Base-by-base conservation (phyloP, 2,113 vertebrate species). In the Ammospiza caudacuta region DNA sequence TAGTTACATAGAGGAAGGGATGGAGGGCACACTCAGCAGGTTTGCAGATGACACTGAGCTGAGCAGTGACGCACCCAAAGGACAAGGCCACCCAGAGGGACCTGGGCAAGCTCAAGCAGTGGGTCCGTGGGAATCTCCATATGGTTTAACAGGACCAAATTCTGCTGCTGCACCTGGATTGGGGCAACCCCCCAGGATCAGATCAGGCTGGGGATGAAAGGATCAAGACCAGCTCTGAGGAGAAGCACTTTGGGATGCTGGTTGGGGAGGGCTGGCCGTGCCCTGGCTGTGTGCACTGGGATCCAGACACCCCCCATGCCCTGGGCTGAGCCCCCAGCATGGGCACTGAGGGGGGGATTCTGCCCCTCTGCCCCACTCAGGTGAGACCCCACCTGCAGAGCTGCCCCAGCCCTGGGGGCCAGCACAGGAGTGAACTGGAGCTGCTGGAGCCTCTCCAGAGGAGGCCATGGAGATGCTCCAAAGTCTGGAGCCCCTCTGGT, bases 141-240 rank as follows among this genome's bases (percentile, higher is more conserved):
- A 4, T 4, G 10, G 17, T 43, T 55, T 62, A 76, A 62, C 8
- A 49, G 19, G 6, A 22, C 6, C 47, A 35, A 37, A 24, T 22
- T 63, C n/a, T 68, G 54, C 9, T 69, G 63, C n/a, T 69, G 35
- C 41, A 76, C n/a, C 13, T 35, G 63, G 47, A 6, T 1, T 22
- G 9, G 8, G 41, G 14, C 29, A 43, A 9, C 4, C 11, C 9
- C 9, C 29, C 0, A 0, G 25, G 4, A 37, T 11, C 25, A 33
- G 4, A 28, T 14, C 25, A 49, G 49, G 55, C 41, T 49, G 63
- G 29, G 55, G 5, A 76, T 49, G 55, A 47, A 25, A 9, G 33
- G 55, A 49, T 16, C 3, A 8, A 29, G 62, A 83, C 28, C 61
- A 90, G 47, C 11, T 18, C 41, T 13, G 9, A 15, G 44, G 33